A percentile compares a stretch with the other conserved stretches of the same genome.
Evolutionary conservation across 2,888 invertebrate genomes (phyloP).

Genomic region (Eledona agricola): DNA sequence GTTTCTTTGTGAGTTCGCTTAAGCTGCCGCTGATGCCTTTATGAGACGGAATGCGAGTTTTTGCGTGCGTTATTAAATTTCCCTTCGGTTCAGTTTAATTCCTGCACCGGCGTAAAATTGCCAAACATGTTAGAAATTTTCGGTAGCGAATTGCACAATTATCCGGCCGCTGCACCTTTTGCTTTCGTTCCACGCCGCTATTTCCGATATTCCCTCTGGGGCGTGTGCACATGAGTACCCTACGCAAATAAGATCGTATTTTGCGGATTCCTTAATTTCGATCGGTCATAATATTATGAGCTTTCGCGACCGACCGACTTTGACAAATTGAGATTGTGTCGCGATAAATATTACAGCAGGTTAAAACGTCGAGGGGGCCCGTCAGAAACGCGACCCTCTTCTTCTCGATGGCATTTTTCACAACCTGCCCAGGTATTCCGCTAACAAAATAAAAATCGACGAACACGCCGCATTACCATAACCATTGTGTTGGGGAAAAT

Average conservation of each 20-base stretch:
- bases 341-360: conserved; percentile 39
- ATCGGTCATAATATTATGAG: conserved; percentile 12
- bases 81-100: conserved; percentile 18
- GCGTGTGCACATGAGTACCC: conserved; percentile 36
- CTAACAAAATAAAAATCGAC: conserved; percentile 9
- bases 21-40: conserved; percentile 33
- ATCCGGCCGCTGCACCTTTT: conserved; percentile 27
- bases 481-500: conserved; percentile 10
- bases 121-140: too few species aligned
- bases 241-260: conserved; percentile 45
- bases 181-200: conserved; percentile 21
- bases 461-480: conserved; percentile 8
- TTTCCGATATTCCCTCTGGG: conserved; percentile 31
- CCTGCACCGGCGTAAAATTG: conserved; percentile 12
- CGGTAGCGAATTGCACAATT: too few species aligned
- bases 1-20: conserved; percentile 35
- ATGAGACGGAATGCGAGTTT: conserved; percentile 23
- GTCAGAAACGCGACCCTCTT: conserved; percentile 35
- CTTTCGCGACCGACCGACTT: conserved; percentile 7
- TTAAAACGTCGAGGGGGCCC: conserved; percentile 37
- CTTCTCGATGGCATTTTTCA: conserved; percentile 33
- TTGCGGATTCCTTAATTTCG: conserved; percentile 38
- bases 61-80: conserved; percentile 26
- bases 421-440: conserved; percentile 19
- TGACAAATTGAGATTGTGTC: conserved; percentile 40